These are phyloP conservation scores for Anabas testudineus DNA, from an alignment of 2,797 vertebrate species.

Conservation along the genomic window DNA sequence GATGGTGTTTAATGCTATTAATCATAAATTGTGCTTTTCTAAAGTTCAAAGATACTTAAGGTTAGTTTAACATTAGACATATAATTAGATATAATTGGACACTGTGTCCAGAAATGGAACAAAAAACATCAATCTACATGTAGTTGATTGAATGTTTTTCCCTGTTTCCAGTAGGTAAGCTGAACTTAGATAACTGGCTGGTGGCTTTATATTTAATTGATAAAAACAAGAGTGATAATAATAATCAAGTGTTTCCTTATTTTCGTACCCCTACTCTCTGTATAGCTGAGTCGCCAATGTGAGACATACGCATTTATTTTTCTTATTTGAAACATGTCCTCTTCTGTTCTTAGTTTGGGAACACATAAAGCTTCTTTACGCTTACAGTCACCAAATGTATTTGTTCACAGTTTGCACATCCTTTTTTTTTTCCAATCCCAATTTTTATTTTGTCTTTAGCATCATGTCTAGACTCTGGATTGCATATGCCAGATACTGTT, in stretches of 20 bases:
- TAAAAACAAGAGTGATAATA: background rate
- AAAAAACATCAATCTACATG: no score
- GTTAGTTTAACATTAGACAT: background rate
- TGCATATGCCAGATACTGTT: conserved; percentile 20
- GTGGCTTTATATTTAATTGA: background rate
- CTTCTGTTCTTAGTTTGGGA: background rate
- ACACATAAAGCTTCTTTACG: background rate
- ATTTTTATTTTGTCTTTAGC: conserved; percentile 25
- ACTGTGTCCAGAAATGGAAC: no score
- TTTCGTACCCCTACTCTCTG: no score
- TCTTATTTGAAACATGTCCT: background rate
- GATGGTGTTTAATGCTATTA: background rate
- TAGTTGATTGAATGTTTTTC: background rate
- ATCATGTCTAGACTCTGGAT: conserved; percentile 29
- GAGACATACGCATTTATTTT: background rate
- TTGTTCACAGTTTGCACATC: background rate
- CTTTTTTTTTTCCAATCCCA: conserved; percentile 11
- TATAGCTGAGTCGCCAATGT: no score
- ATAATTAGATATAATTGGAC: background rate
- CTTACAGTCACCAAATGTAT: background rate
- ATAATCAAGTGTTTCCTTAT: no score
- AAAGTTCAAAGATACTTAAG: background rate
- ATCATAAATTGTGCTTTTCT: background rate
- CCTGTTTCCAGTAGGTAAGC: background rate
- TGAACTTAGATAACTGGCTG: background rate